Base-by-base conservation (phyloP, 2,113 vertebrate genomes). In the Tachysurus vachellii region DNA sequence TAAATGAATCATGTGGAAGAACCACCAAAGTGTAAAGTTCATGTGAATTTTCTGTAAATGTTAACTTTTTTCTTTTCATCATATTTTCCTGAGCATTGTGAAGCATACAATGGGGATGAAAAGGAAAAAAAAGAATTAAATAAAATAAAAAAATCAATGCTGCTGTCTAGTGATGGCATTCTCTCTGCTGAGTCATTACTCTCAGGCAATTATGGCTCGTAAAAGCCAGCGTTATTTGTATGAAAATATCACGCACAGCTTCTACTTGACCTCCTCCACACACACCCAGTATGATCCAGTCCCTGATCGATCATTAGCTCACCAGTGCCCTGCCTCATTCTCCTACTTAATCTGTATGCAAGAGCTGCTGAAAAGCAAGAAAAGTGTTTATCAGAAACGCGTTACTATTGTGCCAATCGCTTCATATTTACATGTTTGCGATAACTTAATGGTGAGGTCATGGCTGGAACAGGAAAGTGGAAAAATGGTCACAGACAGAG, bases 391-490 rank as follows among this genome's bases (percentile, higher is more conserved):
- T 42, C 10, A 50, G 26, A 21, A 56, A 61, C 82, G 8, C 83
- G 84, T 91, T 87, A 90, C 83, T 87, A 80, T 80, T 86, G 89
- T 86, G 92, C 88, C 5, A 91, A 93, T 92, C 90, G 86, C 91
- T 91, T 91, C 91, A 94, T 93, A 90, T 91, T 94, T 93, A 91
- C 88, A 83, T 89, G 90, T 91, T 91, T 91, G 93, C 93, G 90
- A 92, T 93, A 94, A 93, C 86, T 90, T 94, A 94, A 94, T 92
- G 90, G 91, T 82, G 91, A 86, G 47, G 64, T 86, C 90, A 88
- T 88, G 88, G 88, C 91, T 90, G 89, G 90, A 70, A 91, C 66
- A 84, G 89, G 88, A 89, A 90, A 80, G 5, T 19, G 2, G 88
- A 90, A 83, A 76, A 88, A n/a, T 11, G 85, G 90, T 76, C 68